phyloP scores from a whole-genome alignment of 2,888 invertebrate genomes.

The Nipponacmea schrenckii region DNA sequence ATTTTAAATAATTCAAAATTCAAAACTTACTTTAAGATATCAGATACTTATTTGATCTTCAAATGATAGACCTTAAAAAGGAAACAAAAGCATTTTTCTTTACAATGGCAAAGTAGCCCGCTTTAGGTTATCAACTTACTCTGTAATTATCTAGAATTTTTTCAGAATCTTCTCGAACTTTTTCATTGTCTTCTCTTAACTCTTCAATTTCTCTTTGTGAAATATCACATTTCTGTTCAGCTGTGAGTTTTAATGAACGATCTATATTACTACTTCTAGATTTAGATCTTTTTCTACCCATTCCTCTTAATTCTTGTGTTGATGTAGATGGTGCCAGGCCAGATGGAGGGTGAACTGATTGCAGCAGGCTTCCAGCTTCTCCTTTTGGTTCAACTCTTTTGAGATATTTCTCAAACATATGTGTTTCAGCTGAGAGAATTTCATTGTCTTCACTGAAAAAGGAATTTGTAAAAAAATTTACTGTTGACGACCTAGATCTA shows the following conservation, averaged over 20 bases:
- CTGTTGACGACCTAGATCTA: no score
- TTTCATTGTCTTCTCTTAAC: constrained; percentile 62
- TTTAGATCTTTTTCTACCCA: constrained; percentile 63
- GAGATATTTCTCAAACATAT: constrained; percentile 68
- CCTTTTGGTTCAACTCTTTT: constrained; percentile 64
- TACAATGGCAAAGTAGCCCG: no score
- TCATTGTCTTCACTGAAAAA: constrained; percentile 63
- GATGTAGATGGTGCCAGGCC: constrained; percentile 51
- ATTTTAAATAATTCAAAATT: no score
- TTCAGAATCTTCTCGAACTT: constrained; percentile 64
- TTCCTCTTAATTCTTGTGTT: constrained; percentile 44
- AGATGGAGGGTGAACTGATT: constrained; percentile 16
- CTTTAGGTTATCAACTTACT: constrained; percentile 50
- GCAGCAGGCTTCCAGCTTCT: constrained; percentile 26
- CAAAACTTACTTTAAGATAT: no score
- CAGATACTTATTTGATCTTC: no score
- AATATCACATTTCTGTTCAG: constrained; percentile 69
- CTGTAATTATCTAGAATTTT: constrained; percentile 65
- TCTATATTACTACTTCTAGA: constrained; percentile 61
- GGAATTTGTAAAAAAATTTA: neutral
- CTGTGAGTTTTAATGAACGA: constrained; percentile 58
- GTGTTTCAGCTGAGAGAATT: constrained; percentile 64
- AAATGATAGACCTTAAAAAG: no score
- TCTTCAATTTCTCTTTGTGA: constrained; percentile 68
- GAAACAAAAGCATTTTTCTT: no score